phyloP scores from a whole-genome alignment of 2,797 vertebrate species.

The Galago senegalensis region DNA sequence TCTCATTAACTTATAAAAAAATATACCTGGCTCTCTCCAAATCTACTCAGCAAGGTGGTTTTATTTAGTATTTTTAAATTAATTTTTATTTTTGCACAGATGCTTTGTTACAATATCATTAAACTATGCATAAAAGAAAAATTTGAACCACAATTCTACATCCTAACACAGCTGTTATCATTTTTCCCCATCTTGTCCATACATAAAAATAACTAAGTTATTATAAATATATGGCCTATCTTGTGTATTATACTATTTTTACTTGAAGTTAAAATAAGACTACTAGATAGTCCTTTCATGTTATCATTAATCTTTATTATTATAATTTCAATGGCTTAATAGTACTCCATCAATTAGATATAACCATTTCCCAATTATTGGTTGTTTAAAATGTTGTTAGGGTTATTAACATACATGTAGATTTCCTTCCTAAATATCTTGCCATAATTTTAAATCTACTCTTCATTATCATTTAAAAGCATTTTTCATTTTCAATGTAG shows the following conservation, averaged over 20 bases:
- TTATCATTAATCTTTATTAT: constrained; percentile 21
- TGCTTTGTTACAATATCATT: neutral
- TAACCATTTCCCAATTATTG: constrained; percentile 29
- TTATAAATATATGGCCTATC: neutral
- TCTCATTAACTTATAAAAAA: constrained; percentile 47
- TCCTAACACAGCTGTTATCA: neutral
- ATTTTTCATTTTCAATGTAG: constrained; percentile 34
- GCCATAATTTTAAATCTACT: constrained; percentile 27
- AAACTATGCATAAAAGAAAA: constrained; percentile 66
- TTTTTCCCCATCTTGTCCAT: neutral
- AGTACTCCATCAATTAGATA: neutral
- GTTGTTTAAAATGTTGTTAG: constrained; percentile 47
- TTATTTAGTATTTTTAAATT: constrained; percentile 58
- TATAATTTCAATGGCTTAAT: constrained; percentile 28
- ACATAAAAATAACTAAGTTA: constrained; percentile 63
- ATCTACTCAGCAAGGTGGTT: constrained; percentile 12
- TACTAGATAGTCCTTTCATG: neutral
- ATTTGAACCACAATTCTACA: neutral
- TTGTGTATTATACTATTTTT: neutral
- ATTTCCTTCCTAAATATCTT: constrained; percentile 34
- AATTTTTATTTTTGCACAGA: constrained; percentile 45
- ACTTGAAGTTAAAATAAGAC: constrained; percentile 51
- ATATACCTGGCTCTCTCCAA: neutral
- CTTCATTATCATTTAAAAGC: constrained; percentile 43
- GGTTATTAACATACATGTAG: neutral